Evolutionary conservation across 30 jellyfish, hydroid and myxozoan species (phyloP), one percentile per base, ranked within the genome.

Genomic region (Rhopilema esculentum): DNA sequence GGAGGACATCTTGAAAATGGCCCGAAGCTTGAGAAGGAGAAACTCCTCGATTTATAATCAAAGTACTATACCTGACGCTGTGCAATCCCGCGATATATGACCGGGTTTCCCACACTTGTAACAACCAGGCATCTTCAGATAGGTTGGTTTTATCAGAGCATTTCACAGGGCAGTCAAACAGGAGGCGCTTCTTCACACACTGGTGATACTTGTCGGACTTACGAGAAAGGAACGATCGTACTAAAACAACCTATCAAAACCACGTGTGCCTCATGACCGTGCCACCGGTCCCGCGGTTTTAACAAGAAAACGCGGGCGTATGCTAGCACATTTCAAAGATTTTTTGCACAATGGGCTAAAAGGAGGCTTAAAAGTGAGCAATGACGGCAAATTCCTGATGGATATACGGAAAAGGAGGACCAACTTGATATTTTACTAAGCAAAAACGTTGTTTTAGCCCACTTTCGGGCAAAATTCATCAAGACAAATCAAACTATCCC

Each of bases 81-180:
- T 20, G 72, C 97, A 89, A 68, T 82, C 65, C 20, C 95, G 74
- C 74, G 97, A 82, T 12, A 94, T 84, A 76, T 94, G 99, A 40
- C 99, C 99, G 68, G 90, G 57, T 66, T 91, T 85, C 49, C 99
- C 97, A 75, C 99, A 94, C 32, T 69, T 89, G 91, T 89, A 94
- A 84, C 99, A 94, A 20, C 75, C 88, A 40, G 92, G 93, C 93
- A 81, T 89, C 84, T 65, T 82, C 30, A 25, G 24, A 63, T n/a
- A 12, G 66, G 19, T 12, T 26, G 4, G 29, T 16, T 1, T 31
- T 8, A 26, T 53, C 48, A 69, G 53, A 22, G 77, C 25, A n/a
- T 66, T 49, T 76, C 48, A 8, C 30, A 17, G 70, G 84, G 69
- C 49, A 19, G 16, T 15, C 84, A 31, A 32, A 31, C 12, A 31